A percentile compares a stretch with the other conserved stretches of the same genome.
Evolutionary conservation across 2,113 vertebrate genomes (phyloP).

Genomic region (Carassius auratus): DNA sequence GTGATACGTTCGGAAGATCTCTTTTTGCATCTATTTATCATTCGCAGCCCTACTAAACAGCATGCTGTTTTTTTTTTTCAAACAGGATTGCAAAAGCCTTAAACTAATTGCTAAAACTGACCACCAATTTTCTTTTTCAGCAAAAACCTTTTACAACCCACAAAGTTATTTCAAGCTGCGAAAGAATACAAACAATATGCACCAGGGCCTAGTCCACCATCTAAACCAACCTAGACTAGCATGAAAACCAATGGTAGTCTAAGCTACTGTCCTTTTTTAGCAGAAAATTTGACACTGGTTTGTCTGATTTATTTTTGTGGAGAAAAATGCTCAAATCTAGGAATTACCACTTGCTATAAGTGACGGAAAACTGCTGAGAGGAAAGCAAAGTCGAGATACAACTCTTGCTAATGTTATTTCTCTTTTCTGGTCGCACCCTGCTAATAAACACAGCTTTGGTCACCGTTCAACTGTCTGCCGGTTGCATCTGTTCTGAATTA

Average conservation of each 20-base stretch:
- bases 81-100: background rate
- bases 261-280: background rate
- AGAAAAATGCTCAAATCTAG: background rate
- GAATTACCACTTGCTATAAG: background rate
- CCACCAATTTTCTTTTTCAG: background rate
- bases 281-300: background rate
- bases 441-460: constrained; percentile 17
- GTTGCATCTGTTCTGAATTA: constrained; percentile 39
- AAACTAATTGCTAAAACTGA: background rate
- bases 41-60: too few relatives aligned
- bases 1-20: too few relatives aligned
- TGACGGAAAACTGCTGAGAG: background rate
- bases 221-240: background rate
- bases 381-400: background rate
- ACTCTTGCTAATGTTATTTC: background rate
- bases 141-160: background rate
- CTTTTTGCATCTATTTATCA: too few relatives aligned
- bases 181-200: background rate
- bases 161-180: too few relatives aligned
- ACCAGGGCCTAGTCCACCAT: background rate
- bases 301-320: background rate
- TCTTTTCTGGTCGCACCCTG: constrained; percentile 19
- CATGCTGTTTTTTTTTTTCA: too few relatives aligned
- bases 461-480: background rate
- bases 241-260: background rate